Base-by-base conservation (phyloP, 37 sponge, comb jelly and placozoan genomes). In the Chondrosia reniformis region DNA sequence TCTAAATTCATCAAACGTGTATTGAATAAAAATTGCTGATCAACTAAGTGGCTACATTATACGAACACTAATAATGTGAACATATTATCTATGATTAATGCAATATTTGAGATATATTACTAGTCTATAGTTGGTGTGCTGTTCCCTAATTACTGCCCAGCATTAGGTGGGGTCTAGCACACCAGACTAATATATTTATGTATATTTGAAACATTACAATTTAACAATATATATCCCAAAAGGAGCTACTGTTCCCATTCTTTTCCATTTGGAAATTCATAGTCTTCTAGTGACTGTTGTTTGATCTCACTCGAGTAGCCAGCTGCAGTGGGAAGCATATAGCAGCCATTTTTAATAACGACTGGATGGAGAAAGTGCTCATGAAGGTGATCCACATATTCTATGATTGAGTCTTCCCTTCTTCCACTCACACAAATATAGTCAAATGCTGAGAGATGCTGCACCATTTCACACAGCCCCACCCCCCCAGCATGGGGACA, bases 401-500 rank as follows among this genome's bases (percentile, higher is more conserved):
- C 96, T 0, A 89, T 65, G 55, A 91, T 77, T 12, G 88, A 62
- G n/a, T 67, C 76, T 24, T 91, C 80, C 62, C 63, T 80, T 17
- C 55, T 80, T 0, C 85, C 92, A 59, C 87, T 82, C n/a, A 91
- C 79, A 57, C 87, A 86, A 27, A 95, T 62, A 67, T 80, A 91
- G 64, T 95, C 89, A 62, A 95, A 86, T 17, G 86, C 9, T 9
- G 87, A 77, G 37, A 92, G 69, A 64, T 95, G 96, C 36, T 83
- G 83, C 3, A 91, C 96, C 46, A 82, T 77, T 57, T 95, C 96
- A 45, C 96, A 95, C 57, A 95, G 83, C 38, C 96, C 96, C 46
- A 91, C 92, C 21, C 96, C 96, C 0, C 96, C 96, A 30, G 87
- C 96, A 46, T 95, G 96, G 27, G 96, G 96, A 49, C 89, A 88